Conservation (phyloP, 2,888 invertebrate species). For the Ypsolopha scabrella region DNA sequence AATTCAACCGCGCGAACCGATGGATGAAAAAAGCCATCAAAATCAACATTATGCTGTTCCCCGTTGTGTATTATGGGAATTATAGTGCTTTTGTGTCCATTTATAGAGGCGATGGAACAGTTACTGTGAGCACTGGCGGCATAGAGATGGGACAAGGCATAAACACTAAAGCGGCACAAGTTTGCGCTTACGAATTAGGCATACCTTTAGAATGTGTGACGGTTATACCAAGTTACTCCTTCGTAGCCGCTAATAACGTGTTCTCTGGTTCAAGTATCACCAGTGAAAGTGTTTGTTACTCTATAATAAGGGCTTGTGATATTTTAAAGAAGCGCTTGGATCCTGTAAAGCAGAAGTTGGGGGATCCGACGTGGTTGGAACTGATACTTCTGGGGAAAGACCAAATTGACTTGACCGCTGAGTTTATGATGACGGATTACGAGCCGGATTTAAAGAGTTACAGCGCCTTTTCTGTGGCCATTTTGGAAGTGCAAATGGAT, state of each 20-base stretch:
- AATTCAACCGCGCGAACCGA: conserved; percentile 75
- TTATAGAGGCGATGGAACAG: conserved; percentile 77
- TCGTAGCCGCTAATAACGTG: conserved; percentile 71
- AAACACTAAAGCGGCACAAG: conserved; percentile 83
- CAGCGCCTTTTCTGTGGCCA: conserved; percentile 69
- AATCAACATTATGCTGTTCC: conserved; percentile 76
- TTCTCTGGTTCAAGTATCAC: conserved; percentile 76
- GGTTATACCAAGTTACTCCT: conserved; percentile 70
- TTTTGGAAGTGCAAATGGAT: conserved; percentile 77
- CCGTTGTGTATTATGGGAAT: conserved; percentile 63
- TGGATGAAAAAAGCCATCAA: conserved; percentile 82
- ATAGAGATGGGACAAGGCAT: conserved; percentile 84
- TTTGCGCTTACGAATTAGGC: conserved; percentile 78
- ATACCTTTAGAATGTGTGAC: conserved; percentile 73
- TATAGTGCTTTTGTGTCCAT: conserved; percentile 74
- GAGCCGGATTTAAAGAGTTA: conserved; percentile 65
- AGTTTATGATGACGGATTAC: conserved; percentile 69
- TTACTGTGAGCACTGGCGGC: conserved; percentile 77
- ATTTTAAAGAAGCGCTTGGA: conserved; percentile 66
- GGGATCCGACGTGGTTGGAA: conserved; percentile 69
- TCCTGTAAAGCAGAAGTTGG: conserved; percentile 58
- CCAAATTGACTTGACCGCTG: conserved; percentile 69
- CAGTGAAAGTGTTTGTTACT: conserved; percentile 72
- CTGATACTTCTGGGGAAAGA: conserved; percentile 67
- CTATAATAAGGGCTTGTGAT: conserved; percentile 72